Evolutionary conservation across 1,140 invertebrate species (phyloP).

Genomic region (Hesperophylax magnus): DNA sequence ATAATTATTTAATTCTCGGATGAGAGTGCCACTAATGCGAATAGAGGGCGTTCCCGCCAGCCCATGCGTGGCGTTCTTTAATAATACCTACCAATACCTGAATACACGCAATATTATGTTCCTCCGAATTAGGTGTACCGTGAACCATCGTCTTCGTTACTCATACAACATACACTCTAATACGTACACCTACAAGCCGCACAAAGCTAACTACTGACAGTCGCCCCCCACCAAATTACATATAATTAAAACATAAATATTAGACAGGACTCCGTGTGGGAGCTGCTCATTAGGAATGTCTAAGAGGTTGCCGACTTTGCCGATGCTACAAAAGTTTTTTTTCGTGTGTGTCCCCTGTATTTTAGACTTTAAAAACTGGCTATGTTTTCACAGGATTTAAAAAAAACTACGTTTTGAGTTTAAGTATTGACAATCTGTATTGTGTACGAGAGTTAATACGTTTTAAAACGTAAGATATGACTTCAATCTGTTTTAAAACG

Average conservation of each 20-base stretch:
- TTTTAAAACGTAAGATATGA: too few relatives aligned
- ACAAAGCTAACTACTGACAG: not conserved
- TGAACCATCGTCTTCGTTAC: not conserved
- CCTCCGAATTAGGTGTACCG: conserved; percentile 34
- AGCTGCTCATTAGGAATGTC: conserved; percentile 13
- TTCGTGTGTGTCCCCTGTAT: not conserved
- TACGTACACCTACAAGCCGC: not conserved
- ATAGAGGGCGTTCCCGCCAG: conserved; percentile 38
- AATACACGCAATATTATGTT: conserved; percentile 26
- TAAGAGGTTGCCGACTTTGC: not conserved
- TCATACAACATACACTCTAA: not conserved
- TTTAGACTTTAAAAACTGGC: not conserved
- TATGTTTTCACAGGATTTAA: too few relatives aligned
- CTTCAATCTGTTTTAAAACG: too few relatives aligned
- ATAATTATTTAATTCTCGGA: too few relatives aligned
- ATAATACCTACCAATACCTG: not conserved
- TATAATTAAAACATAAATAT: conserved; percentile 45
- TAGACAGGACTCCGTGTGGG: not conserved
- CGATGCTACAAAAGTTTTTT: not conserved
- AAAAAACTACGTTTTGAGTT: too few relatives aligned
- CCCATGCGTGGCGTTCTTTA: conserved; percentile 42
- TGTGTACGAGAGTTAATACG: too few relatives aligned
- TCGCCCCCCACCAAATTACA: conserved; percentile 18
- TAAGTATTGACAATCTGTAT: too few relatives aligned
- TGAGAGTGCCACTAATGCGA: conserved; percentile 40